These are phyloP conservation scores for Sakesphorus luctuosus DNA, from an alignment of 2,113 vertebrate genomes.

Conservation along the genomic window DNA sequence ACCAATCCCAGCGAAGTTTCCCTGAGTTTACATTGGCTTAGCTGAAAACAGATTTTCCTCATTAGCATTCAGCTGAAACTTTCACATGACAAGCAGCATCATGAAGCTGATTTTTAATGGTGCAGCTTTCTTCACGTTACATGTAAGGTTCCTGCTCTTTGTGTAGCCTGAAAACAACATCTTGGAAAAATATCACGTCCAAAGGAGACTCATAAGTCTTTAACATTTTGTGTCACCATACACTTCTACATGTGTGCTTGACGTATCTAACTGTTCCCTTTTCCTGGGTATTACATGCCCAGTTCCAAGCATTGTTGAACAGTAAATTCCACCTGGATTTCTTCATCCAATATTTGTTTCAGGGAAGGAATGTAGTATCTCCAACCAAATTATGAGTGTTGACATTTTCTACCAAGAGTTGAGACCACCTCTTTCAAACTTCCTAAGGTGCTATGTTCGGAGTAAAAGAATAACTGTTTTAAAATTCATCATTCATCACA, in stretches of 20 bases:
- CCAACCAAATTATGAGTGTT: neutral
- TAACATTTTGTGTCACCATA: neutral
- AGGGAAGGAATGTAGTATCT: neutral
- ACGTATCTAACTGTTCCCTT: neutral
- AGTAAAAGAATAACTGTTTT: neutral
- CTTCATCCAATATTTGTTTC: neutral
- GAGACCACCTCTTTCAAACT: neutral
- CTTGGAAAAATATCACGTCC: neutral
- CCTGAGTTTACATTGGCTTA: conserved; percentile 46
- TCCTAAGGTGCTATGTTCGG: neutral
- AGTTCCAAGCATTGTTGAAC: neutral
- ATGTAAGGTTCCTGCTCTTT: neutral
- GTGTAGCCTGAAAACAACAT: neutral
- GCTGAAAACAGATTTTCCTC: conserved; percentile 28
- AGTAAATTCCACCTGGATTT: neutral
- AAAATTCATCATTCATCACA: neutral
- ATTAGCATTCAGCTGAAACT: conserved; percentile 57
- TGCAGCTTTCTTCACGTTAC: neutral
- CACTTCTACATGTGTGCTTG: neutral
- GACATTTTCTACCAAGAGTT: neutral
- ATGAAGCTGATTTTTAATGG: neutral
- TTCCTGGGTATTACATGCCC: neutral
- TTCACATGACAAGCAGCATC: conserved; percentile 24
- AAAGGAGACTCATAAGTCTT: neutral
- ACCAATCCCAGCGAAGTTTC: conserved; percentile 18